Conservation (phyloP, 2,888 invertebrate genomes). For the Camponotus fellah region DNA sequence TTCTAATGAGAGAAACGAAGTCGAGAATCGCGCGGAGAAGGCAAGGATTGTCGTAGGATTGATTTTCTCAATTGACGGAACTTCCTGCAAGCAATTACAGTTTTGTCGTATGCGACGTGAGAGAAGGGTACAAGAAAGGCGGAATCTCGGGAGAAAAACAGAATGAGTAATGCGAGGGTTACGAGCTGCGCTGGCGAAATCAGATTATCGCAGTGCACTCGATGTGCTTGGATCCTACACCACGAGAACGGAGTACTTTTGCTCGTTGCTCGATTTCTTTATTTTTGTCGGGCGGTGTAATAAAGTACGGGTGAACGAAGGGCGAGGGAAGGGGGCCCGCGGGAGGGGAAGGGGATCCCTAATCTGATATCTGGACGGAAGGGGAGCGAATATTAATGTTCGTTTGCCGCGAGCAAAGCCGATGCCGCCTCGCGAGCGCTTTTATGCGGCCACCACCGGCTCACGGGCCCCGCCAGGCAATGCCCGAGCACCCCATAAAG, state of each 20-base stretch:
- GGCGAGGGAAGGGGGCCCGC: not conserved
- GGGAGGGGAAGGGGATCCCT: constrained; percentile 51
- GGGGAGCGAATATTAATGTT: constrained; percentile 78
- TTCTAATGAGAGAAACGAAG: not conserved
- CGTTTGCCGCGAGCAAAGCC: constrained; percentile 70
- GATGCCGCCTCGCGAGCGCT: constrained; percentile 65
- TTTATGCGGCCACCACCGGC: constrained; percentile 73
- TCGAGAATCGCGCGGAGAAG: not conserved
- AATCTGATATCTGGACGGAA: constrained; percentile 78
- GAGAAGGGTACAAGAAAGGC: constrained; percentile 14
- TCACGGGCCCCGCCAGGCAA: constrained; percentile 69
- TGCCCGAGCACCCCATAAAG: constrained; percentile 77
- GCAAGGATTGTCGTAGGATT: constrained; percentile 16
- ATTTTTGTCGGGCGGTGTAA: constrained; percentile 67
- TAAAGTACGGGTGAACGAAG: constrained; percentile 64
- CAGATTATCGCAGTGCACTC: constrained; percentile 63
- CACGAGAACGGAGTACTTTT: constrained; percentile 44
- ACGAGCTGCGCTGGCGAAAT: constrained; percentile 57
- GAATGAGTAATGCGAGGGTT: constrained; percentile 45
- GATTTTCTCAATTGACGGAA: constrained; percentile 26
- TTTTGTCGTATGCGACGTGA: constrained; percentile 14
- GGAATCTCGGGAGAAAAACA: constrained; percentile 41
- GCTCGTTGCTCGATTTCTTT: constrained; percentile 59
- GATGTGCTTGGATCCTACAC: constrained; percentile 42
- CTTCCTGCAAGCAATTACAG: constrained; percentile 27